Percentiles rank a stretch among this genome's conserved stretches.
Evolutionary conservation across 2,888 invertebrate genomes (phyloP).

Genomic region (Caenorhabditis panamensis): DNA sequence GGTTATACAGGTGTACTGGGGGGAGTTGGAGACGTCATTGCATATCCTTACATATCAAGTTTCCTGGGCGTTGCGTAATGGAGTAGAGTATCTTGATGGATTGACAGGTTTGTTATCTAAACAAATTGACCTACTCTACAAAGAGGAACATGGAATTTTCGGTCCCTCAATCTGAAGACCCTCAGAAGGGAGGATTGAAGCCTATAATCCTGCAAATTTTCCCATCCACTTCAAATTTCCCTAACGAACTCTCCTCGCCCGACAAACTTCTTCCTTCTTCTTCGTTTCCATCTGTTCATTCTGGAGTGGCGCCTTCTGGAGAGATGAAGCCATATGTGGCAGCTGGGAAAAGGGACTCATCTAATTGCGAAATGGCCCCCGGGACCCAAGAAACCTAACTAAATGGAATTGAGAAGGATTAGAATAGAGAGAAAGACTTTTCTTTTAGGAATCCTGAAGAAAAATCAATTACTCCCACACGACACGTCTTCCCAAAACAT

Average conservation of each 20-base stretch:
- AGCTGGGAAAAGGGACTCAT: constrained; percentile 1
- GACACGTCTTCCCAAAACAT: background rate
- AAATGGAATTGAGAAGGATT: background rate
- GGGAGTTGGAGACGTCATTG: too few relatives aligned
- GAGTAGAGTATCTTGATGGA: too few relatives aligned
- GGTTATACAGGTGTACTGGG: too few relatives aligned
- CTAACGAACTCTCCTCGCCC: constrained; percentile 1
- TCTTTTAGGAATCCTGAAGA: background rate
- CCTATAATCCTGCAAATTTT: too few relatives aligned
- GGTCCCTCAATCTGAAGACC: too few relatives aligned
- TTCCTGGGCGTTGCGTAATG: too few relatives aligned
- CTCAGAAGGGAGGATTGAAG: too few relatives aligned
- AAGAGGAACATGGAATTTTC: too few relatives aligned
- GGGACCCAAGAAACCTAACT: background rate
- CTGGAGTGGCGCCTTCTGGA: constrained; percentile 2
- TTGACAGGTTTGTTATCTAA: too few relatives aligned
- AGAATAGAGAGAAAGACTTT: background rate
- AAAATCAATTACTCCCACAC: background rate
- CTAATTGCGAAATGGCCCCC: constrained; percentile 7
- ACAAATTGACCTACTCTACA: too few relatives aligned
- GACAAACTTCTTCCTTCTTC: background rate
- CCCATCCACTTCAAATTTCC: background rate
- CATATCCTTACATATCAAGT: too few relatives aligned
- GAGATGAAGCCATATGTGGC: constrained; percentile 17
- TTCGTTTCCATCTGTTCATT: background rate